These are phyloP conservation scores for Drusus annulatus DNA, from an alignment of 1,140 invertebrate genomes.

Conservation along the genomic window DNA sequence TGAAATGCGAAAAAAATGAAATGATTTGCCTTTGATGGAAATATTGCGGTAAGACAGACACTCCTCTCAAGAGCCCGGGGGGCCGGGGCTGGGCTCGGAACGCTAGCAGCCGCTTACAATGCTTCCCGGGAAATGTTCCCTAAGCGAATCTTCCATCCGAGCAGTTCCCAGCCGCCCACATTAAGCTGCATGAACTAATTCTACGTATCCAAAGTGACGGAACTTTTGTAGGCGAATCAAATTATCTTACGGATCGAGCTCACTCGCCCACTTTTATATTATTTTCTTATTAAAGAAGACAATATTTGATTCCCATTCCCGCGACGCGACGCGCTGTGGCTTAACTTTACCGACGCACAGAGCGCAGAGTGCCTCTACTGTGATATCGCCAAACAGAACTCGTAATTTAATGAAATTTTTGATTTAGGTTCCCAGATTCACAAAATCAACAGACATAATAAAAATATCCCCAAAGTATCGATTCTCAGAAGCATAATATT, in stretches of 20 bases:
- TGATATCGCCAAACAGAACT: no score
- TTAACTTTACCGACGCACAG: neutral
- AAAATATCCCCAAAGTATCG: no score
- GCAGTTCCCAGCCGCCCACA: slow-evolving; percentile 16
- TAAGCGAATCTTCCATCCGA: slow-evolving; percentile 30
- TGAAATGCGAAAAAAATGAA: neutral
- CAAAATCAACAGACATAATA: no score
- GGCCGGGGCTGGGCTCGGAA: neutral
- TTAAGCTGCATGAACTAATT: slow-evolving; percentile 38
- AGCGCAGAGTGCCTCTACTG: neutral
- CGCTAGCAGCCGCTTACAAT: slow-evolving; percentile 1
- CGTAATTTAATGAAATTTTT: no score
- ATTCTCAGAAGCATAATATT: no score
- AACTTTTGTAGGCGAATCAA: slow-evolving; percentile 31
- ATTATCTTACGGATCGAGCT: slow-evolving; percentile 15
- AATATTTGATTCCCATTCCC: slow-evolving; percentile 9
- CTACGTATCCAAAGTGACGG: slow-evolving; percentile 26
- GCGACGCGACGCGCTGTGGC: neutral
- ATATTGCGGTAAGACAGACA: neutral
- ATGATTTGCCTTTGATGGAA: slow-evolving; percentile 9
- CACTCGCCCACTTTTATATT: neutral
- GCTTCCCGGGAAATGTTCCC: slow-evolving; percentile 5
- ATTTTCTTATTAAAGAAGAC: slow-evolving; percentile 16
- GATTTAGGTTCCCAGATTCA: no score
- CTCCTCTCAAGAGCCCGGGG: slow-evolving; percentile 24